phyloP scores from a whole-genome alignment of 2,113 vertebrate genomes.

The Esox niger region DNA sequence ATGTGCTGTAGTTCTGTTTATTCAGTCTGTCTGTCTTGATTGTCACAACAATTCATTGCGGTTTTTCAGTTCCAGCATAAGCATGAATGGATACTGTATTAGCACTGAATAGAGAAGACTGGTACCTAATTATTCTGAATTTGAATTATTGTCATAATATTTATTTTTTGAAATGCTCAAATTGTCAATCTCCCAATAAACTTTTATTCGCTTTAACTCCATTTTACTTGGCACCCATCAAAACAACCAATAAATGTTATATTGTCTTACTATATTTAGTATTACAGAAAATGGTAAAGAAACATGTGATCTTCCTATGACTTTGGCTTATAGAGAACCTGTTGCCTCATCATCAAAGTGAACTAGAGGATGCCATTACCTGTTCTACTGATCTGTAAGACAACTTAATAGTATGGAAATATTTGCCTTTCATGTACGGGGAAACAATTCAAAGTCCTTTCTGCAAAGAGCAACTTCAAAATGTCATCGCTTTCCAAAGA shows the following conservation, averaged over 20 bases:
- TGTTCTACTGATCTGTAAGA: slow-evolving; percentile 16
- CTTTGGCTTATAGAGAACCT: not conserved
- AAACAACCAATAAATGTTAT: not conserved
- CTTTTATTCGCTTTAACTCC: not conserved
- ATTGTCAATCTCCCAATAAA: not conserved
- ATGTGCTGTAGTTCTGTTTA: too few relatives aligned
- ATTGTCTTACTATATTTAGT: not conserved
- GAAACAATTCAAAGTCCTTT: slow-evolving; percentile 29
- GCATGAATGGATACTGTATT: too few relatives aligned
- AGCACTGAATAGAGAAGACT: too few relatives aligned
- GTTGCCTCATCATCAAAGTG: not conserved
- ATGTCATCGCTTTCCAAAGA: slow-evolving; percentile 34
- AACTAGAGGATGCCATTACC: slow-evolving; percentile 4
- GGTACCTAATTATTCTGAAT: not conserved
- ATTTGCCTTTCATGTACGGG: slow-evolving; percentile 28
- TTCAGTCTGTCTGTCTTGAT: too few relatives aligned
- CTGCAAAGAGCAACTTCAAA: slow-evolving; percentile 52
- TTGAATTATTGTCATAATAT: not conserved
- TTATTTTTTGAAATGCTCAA: not conserved
- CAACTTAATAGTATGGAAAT: slow-evolving; percentile 57
- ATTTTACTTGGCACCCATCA: not conserved
- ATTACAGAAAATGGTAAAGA: not conserved
- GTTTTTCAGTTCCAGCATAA: too few relatives aligned
- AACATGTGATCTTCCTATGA: not conserved
- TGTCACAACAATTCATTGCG: too few relatives aligned